Evolutionary conservation across 2,797 vertebrate species (phyloP).

Genomic region (Sternarchorhynchus goeldii): DNA sequence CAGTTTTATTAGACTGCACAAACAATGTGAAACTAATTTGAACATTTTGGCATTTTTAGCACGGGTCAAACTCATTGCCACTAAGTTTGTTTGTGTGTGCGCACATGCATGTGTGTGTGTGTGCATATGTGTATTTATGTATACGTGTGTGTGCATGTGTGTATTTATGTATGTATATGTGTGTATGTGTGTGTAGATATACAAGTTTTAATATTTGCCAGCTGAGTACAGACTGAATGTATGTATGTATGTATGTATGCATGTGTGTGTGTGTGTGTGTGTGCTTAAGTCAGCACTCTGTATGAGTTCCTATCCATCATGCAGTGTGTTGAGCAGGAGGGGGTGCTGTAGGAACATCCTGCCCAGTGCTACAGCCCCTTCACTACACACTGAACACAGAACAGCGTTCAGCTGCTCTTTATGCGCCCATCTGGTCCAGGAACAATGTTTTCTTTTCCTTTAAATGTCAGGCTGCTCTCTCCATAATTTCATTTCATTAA

Average conservation of each 20-base stretch:
- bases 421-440: too few species aligned
- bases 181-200: constrained; percentile 11
- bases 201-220: too few species aligned
- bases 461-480: too few species aligned
- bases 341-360: constrained; percentile 44
- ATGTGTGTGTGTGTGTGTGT: constrained; percentile 56
- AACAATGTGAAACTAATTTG: neutral
- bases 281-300: constrained; percentile 59
- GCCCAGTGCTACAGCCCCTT: constrained; percentile 36
- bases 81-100: too few species aligned
- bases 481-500: too few species aligned
- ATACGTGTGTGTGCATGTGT: constrained; percentile 7
- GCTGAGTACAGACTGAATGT: too few species aligned
- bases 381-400: constrained; percentile 28
- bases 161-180: neutral
- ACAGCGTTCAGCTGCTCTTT: constrained; percentile 52
- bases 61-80: too few species aligned
- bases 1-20: neutral
- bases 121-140: neutral
- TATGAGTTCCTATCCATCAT: constrained; percentile 60
- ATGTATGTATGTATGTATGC: constrained; percentile 31
- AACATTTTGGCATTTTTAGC: neutral
- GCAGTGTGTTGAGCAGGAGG: constrained; percentile 53
- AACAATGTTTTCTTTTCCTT: too few species aligned
- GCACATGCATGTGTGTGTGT: neutral